Percentiles rank a stretch among this genome's conserved stretches.
phyloP scores from a whole-genome alignment of 1,140 invertebrate genomes.

The Schlechtendalia chinensis region DNA sequence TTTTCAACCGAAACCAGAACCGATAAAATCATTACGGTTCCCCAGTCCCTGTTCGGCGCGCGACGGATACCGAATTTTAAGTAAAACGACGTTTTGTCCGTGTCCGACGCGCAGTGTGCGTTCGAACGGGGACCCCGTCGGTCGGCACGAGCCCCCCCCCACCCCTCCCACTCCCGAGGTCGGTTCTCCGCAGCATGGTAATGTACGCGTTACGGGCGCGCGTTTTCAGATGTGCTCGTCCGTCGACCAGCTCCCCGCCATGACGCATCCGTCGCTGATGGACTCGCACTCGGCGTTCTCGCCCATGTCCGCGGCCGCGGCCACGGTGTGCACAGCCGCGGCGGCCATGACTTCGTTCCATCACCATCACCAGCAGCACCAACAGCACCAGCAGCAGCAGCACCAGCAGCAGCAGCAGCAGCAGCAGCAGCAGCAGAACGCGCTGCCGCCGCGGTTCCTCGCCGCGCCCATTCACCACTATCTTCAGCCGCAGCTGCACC shows the following conservation, averaged over 20 bases:
- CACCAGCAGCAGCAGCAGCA: constrained; percentile 14
- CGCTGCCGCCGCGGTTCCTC: neutral
- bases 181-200: too few species aligned
- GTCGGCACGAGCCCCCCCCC: too few species aligned
- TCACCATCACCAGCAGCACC: constrained; percentile 15
- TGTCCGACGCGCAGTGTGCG: too few species aligned
- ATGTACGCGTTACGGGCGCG: too few species aligned
- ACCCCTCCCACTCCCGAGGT: too few species aligned
- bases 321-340: constrained; percentile 40
- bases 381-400: neutral
- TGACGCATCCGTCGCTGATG: constrained; percentile 33
- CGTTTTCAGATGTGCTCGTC: constrained; percentile 33
- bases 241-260: neutral
- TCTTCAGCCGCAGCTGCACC: constrained; percentile 33
- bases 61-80: too few species aligned
- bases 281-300: constrained; percentile 47
- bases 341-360: constrained; percentile 43
- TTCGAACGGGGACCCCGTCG: too few species aligned
- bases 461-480: constrained; percentile 38
- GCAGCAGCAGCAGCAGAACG: constrained; percentile 4
- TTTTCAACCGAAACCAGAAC: too few species aligned
- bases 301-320: constrained; percentile 43
- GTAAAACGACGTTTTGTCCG: too few species aligned
- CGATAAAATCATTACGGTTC: too few species aligned
- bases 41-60: too few species aligned